Evolutionary conservation across 2,888 invertebrate genomes (phyloP).

Genomic region (Scaptomyza tumidula): DNA sequence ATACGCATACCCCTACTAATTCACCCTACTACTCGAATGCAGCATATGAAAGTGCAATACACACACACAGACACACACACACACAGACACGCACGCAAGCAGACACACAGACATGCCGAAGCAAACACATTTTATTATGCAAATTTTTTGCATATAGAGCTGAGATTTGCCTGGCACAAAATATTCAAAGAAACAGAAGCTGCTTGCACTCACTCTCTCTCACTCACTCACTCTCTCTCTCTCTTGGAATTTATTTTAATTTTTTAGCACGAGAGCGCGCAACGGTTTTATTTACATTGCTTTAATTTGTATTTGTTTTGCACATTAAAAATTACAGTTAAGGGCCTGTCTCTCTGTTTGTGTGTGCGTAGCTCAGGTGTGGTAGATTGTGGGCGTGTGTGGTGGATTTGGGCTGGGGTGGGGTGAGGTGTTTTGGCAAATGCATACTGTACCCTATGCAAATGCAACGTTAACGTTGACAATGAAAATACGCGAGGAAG

Average conservation of each 20-base stretch:
- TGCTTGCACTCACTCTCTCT: conserved; percentile 11
- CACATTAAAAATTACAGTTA: conserved; percentile 62
- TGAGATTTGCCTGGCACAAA: conserved; percentile 21
- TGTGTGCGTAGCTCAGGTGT: background rate
- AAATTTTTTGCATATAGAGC: conserved; percentile 36
- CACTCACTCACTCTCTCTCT: background rate
- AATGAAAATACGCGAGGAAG: conserved; percentile 41
- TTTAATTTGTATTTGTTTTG: conserved; percentile 72
- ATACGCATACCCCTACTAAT: background rate
- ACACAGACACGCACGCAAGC: background rate
- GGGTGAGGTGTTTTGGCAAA: conserved; percentile 22
- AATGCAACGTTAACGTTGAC: conserved; percentile 44
- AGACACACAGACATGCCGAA: background rate
- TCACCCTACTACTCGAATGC: background rate
- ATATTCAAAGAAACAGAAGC: conserved; percentile 14
- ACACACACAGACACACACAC: conserved; percentile 6
- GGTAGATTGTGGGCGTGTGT: background rate
- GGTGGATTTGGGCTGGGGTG: background rate
- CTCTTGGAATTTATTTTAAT: conserved; percentile 58
- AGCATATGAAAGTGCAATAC: conserved; percentile 25
- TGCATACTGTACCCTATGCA: conserved; percentile 42
- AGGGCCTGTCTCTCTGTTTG: background rate
- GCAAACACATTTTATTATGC: conserved; percentile 46
- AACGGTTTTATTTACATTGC: conserved; percentile 64
- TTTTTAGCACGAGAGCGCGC: conserved; percentile 48